Conservation (phyloP, 2,113 vertebrate species). For the Scalopus aquaticus region DNA sequence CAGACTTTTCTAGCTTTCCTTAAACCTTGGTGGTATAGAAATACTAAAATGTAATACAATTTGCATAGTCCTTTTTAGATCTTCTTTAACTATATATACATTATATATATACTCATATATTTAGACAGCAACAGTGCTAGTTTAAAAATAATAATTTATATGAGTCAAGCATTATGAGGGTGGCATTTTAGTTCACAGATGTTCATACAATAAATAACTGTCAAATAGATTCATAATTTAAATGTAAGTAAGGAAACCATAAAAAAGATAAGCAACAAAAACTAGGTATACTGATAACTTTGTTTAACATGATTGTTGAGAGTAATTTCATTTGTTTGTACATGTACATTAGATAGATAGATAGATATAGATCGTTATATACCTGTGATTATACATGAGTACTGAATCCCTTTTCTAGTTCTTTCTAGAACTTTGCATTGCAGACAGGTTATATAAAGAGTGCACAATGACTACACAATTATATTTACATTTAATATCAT, state of each 20-base stretch:
- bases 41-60: constrained; percentile 35
- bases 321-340: neutral
- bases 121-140: neutral
- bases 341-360: too few species aligned
- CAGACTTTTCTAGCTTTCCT: neutral
- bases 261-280: neutral
- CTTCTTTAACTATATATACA: neutral
- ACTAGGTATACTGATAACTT: neutral
- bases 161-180: neutral
- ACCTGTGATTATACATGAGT: neutral
- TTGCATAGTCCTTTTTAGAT: neutral
- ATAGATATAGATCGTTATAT: neutral
- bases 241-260: constrained; percentile 2
- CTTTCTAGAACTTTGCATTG: neutral
- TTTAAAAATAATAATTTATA: constrained; percentile 28
- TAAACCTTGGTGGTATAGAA: neutral
- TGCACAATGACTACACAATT: neutral
- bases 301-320: neutral
- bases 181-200: neutral
- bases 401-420: neutral
- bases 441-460: neutral
- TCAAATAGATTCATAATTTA: constrained; percentile 1
- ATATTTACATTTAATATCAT: neutral
- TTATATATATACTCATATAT: neutral
- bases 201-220: neutral